Evolutionary conservation across 2,113 vertebrate genomes (phyloP).

Genomic region (Tragulus kanchil): DNA sequence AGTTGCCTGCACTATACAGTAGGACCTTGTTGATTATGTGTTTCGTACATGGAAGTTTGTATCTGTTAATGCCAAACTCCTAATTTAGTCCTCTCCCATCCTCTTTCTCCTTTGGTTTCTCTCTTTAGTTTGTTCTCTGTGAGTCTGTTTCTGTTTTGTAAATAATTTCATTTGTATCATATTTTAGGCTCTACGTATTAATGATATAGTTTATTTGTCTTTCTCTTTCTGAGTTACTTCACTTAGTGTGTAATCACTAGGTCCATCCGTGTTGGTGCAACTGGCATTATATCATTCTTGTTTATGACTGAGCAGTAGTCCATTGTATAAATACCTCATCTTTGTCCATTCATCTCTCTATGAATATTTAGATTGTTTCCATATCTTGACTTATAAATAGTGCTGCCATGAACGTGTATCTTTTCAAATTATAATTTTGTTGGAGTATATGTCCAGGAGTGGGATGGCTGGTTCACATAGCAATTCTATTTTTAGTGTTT

Average conservation of each 20-base stretch:
- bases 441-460: neutral
- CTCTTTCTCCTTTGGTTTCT: neutral
- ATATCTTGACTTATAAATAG: neutral
- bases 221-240: neutral
- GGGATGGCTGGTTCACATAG: neutral
- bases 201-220: neutral
- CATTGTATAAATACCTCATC: neutral
- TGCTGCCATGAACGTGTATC: neutral
- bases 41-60: neutral
- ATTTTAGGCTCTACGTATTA: neutral
- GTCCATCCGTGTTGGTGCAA: neutral
- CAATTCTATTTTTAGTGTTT: neutral
- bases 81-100: neutral
- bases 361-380: neutral
- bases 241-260: neutral
- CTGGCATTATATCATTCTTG: neutral
- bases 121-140: neutral
- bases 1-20: neutral
- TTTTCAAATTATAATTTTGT: neutral
- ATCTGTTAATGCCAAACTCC: neutral
- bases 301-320: neutral
- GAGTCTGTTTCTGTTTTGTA: neutral
- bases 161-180: neutral
- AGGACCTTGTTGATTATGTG: neutral
- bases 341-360: neutral